These are phyloP conservation scores for Junonia oenone DNA, from an alignment of 2,888 invertebrate species.

Conservation along the genomic window DNA sequence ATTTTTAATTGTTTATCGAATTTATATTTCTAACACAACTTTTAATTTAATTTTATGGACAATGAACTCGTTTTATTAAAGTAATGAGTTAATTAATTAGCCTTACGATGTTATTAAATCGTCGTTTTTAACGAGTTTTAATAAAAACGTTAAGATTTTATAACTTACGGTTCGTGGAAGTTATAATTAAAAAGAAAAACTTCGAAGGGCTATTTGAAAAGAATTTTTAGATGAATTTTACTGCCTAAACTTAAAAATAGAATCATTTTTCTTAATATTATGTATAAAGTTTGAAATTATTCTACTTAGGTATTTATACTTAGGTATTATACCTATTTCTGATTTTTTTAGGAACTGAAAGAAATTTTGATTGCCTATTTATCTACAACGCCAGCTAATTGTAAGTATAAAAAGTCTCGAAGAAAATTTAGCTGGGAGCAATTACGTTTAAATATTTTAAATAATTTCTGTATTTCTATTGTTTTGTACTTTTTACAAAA, in stretches of 20 bases:
- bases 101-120: background rate
- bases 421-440: too few relatives aligned
- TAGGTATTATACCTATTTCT: too few relatives aligned
- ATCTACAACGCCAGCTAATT: too few relatives aligned
- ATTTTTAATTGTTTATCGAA: background rate
- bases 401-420: too few relatives aligned
- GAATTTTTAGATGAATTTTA: background rate
- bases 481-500: too few relatives aligned
- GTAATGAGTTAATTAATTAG: background rate
- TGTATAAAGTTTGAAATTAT: background rate
- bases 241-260: background rate
- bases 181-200: background rate
- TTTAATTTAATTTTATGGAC: background rate
- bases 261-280: background rate
- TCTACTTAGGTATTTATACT: too few relatives aligned
- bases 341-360: too few relatives aligned
- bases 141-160: background rate
- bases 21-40: background rate
- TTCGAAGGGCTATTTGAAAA: background rate
- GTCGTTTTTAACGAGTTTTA: background rate
- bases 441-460: too few relatives aligned
- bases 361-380: too few relatives aligned
- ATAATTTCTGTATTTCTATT: too few relatives aligned
- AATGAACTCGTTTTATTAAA: background rate
- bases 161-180: background rate